Conservation (phyloP, 2,113 vertebrate genomes). For the Parus major region DNA sequence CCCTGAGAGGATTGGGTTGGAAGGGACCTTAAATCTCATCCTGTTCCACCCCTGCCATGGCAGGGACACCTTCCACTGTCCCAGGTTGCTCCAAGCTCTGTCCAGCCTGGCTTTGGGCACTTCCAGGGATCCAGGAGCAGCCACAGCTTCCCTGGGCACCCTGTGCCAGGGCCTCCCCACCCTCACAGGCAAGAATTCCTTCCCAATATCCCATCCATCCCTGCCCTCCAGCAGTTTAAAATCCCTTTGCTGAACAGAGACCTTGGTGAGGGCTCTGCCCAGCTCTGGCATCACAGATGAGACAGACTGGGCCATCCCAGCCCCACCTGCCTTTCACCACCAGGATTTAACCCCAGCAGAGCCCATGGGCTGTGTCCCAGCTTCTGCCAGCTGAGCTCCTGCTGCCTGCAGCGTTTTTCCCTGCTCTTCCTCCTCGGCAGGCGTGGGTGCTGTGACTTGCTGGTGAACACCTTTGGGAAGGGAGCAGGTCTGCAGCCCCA, state of each 20-base stretch:
- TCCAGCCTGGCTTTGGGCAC: neutral
- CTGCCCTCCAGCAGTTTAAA: neutral
- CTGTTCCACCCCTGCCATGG: neutral
- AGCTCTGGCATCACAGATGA: fast-evolving
- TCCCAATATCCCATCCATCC: neutral
- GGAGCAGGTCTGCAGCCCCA: neutral
- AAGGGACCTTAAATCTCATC: neutral
- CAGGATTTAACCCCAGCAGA: neutral
- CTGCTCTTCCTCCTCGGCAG: neutral
- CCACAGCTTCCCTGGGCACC: neutral
- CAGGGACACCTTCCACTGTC: neutral
- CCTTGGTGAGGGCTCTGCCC: neutral
- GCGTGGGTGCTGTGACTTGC: neutral
- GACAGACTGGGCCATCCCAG: neutral
- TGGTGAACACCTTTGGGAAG: neutral
- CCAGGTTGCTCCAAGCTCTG: fast-evolving
- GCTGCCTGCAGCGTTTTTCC: neutral
- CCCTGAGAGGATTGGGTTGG: neutral
- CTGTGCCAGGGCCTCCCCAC: neutral
- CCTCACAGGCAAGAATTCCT: neutral
- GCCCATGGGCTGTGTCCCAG: neutral
- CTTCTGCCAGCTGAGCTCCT: neutral
- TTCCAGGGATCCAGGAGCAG: neutral
- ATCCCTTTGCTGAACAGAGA: neutral
- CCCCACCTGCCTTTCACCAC: fast-evolving